A percentile compares a stretch with the other conserved stretches of the same genome.
Evolutionary conservation across 2,113 vertebrate genomes (phyloP).

Genomic region (Microtus ochrogaster): DNA sequence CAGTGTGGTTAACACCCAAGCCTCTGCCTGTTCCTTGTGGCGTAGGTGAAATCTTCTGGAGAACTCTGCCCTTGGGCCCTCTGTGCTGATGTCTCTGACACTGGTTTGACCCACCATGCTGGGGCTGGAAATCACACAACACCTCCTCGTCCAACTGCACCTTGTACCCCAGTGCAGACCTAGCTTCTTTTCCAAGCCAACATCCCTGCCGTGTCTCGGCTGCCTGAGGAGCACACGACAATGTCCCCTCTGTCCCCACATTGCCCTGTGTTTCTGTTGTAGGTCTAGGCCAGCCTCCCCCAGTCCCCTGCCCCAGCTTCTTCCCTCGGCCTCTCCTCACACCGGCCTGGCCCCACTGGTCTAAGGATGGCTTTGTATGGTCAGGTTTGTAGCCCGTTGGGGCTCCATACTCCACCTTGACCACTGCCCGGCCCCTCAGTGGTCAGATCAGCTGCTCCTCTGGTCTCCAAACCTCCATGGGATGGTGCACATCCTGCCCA

Average conservation of each 20-base stretch:
- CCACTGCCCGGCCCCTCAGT: not conserved
- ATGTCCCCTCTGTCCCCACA: not conserved
- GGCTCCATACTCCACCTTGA: too few relatives aligned
- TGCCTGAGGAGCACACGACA: not conserved
- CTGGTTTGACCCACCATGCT: not conserved
- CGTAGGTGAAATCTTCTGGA: not conserved
- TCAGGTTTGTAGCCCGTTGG: too few relatives aligned
- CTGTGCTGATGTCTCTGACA: not conserved
- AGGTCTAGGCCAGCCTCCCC: not conserved
- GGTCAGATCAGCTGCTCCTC: not conserved
- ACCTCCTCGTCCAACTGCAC: not conserved
- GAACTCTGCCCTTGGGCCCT: not conserved
- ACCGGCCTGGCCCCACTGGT: not conserved
- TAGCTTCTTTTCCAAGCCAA: not conserved
- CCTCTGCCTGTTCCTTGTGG: too few relatives aligned
- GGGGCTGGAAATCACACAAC: not conserved
- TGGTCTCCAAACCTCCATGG: not conserved
- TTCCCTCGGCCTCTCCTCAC: too few relatives aligned
- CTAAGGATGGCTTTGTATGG: accelerated
- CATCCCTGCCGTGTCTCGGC: accelerated
- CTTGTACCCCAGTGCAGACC: not conserved
- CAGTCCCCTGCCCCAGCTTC: not conserved
- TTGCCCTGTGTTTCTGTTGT: not conserved
- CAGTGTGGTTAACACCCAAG: too few relatives aligned
- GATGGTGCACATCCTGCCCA: not conserved